Evolutionary conservation across 2,888 invertebrate species (phyloP).

Genomic region (Pollenia angustigena): DNA sequence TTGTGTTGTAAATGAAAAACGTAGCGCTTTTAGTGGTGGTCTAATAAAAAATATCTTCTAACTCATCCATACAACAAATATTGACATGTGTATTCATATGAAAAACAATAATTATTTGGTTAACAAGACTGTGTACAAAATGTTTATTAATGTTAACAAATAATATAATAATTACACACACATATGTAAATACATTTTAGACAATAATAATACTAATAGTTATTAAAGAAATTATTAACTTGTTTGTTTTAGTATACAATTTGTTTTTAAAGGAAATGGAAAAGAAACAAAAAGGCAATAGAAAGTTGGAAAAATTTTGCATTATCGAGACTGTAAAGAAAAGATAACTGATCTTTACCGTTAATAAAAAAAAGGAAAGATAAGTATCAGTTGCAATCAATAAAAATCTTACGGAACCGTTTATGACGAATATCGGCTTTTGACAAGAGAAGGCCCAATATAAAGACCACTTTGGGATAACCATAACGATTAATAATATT

Average conservation of each 20-base stretch:
- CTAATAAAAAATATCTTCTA: neutral
- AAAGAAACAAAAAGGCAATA: neutral
- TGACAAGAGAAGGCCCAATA: too few relatives aligned
- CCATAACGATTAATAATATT: too few relatives aligned
- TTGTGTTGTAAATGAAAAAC: neutral
- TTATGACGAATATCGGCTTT: too few relatives aligned
- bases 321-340: too few relatives aligned
- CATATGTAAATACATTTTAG: neutral
- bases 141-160: slow-evolving; percentile 20
- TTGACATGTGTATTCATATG: slow-evolving; percentile 23
- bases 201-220: slow-evolving; percentile 2
- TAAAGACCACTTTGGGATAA: too few relatives aligned
- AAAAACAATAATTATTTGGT: slow-evolving; percentile 22
- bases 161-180: slow-evolving; percentile 7
- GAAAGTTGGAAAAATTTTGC: neutral
- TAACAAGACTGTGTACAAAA: neutral
- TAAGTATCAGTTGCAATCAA: too few relatives aligned
- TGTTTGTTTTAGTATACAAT: neutral
- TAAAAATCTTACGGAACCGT: too few relatives aligned
- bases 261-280: neutral
- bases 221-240: neutral
- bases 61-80: slow-evolving; percentile 4
- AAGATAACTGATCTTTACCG: too few relatives aligned
- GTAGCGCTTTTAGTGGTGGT: neutral
- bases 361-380: too few relatives aligned